A percentile compares a stretch with the other conserved stretches of the same genome.
Evolutionary conservation across 2,888 invertebrate genomes (phyloP).

Genomic region (Eupithecia vulgata): DNA sequence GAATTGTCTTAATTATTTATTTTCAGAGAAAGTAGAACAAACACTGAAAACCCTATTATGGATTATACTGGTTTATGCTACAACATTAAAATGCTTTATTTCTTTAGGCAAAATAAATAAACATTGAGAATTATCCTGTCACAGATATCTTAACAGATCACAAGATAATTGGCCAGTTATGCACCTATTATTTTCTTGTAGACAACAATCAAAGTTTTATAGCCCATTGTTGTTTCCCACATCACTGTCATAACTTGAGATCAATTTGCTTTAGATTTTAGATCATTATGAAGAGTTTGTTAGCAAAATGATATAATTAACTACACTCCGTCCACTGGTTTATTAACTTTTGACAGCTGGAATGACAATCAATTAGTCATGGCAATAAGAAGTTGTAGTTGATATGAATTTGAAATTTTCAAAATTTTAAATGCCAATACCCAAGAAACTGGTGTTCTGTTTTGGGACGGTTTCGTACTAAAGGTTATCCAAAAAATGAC

Average conservation of each 20-base stretch:
- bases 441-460: too few relatives aligned
- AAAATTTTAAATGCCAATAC: too few relatives aligned
- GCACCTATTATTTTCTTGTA: constrained; percentile 51
- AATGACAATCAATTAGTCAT: neutral
- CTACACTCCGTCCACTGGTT: neutral
- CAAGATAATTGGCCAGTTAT: constrained; percentile 53
- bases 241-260: constrained; percentile 23
- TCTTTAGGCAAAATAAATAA: neutral
- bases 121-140: neutral
- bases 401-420: too few relatives aligned
- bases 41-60: too few relatives aligned
- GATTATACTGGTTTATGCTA: neutral
- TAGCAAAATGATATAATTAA: neutral
- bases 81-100: neutral
- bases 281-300: neutral
- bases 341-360: neutral
- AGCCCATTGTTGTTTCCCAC: constrained; percentile 54
- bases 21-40: too few relatives aligned
- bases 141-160: constrained; percentile 47
- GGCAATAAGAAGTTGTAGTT: neutral
- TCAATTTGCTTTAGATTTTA: constrained; percentile 41
- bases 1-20: too few relatives aligned
- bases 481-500: too few relatives aligned
- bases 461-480: too few relatives aligned
- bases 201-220: constrained; percentile 56